A percentile compares a stretch with the other conserved stretches of the same genome.
Conservation (phyloP, 2,888 invertebrate species). For the Dynastes hyllus region DNA sequence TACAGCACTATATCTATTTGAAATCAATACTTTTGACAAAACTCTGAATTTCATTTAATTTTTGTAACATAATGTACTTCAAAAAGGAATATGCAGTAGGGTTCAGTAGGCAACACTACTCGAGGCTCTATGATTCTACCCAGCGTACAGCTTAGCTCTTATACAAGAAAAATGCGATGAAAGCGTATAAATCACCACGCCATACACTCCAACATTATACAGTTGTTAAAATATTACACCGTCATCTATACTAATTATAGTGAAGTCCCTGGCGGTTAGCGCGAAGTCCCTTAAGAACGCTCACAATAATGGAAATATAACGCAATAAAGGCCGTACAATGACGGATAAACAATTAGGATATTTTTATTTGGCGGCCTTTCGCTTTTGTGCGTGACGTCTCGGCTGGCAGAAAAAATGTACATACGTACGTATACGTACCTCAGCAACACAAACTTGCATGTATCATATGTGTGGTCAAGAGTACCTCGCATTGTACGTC, state of each 20-base stretch:
- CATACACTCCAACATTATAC: conserved; percentile 39
- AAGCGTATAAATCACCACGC: conserved; percentile 39
- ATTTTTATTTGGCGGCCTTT: too few relatives aligned
- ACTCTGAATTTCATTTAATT: too few relatives aligned
- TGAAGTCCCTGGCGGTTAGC: conserved; percentile 22
- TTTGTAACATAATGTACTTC: too few relatives aligned
- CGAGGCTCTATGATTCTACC: too few relatives aligned
- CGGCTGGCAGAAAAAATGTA: not conserved
- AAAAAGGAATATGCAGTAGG: too few relatives aligned
- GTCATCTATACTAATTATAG: conserved; percentile 51
- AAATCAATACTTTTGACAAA: too few relatives aligned
- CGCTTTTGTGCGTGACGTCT: too few relatives aligned
- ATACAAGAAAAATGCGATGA: not conserved
- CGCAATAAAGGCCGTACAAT: conserved; percentile 8
- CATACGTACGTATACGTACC: not conserved
- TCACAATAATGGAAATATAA: conserved; percentile 49
- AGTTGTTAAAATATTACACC: conserved; percentile 50
- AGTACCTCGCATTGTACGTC: not conserved
- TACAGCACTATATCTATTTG: too few relatives aligned
- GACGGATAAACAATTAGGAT: too few relatives aligned
- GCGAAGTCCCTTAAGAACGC: conserved; percentile 23
- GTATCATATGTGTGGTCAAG: not conserved
- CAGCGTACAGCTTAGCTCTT: too few relatives aligned
- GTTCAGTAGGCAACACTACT: too few relatives aligned
- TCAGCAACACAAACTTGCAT: not conserved